phyloP scores from a whole-genome alignment of 1,140 invertebrate genomes.

The Mactra quadrangularis region DNA sequence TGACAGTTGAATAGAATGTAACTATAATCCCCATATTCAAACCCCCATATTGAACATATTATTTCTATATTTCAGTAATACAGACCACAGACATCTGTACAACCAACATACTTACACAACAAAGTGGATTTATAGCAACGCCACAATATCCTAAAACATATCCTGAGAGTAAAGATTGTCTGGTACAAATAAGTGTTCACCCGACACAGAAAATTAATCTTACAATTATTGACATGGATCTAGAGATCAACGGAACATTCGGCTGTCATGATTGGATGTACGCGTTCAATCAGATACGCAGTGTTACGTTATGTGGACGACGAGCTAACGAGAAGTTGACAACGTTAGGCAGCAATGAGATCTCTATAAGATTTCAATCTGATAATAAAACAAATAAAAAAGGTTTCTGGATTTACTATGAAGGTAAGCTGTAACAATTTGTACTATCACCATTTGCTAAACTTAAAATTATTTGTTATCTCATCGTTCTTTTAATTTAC shows the following conservation, averaged over 20 bases:
- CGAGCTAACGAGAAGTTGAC: slow-evolving; percentile 73
- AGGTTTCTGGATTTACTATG: slow-evolving; percentile 82
- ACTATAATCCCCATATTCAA: too few species aligned
- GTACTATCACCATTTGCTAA: too few species aligned
- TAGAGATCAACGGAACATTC: slow-evolving; percentile 71
- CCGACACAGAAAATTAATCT: slow-evolving; percentile 74
- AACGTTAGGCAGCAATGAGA: slow-evolving; percentile 66
- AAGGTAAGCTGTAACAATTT: slow-evolving; percentile 76
- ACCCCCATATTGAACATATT: too few species aligned
- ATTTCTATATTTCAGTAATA: slow-evolving; percentile 69
- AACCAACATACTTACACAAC: slow-evolving; percentile 62
- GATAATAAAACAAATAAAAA: slow-evolving; percentile 66
- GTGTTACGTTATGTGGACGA: slow-evolving; percentile 77
- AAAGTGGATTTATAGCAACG: slow-evolving; percentile 78
- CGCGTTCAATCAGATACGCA: slow-evolving; percentile 72
- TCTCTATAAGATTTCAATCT: slow-evolving; percentile 72
- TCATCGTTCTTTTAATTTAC: too few species aligned
- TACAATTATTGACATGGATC: slow-evolving; percentile 78
- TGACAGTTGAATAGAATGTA: too few species aligned
- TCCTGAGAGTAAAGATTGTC: slow-evolving; percentile 68
- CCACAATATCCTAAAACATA: slow-evolving; percentile 80
- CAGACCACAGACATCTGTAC: slow-evolving; percentile 76
- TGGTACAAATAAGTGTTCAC: slow-evolving; percentile 67
- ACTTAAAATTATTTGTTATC: too few species aligned
- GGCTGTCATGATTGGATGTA: slow-evolving; percentile 79